Conservation (phyloP, 1,140 invertebrate genomes). For the Ylistrum balloti region DNA sequence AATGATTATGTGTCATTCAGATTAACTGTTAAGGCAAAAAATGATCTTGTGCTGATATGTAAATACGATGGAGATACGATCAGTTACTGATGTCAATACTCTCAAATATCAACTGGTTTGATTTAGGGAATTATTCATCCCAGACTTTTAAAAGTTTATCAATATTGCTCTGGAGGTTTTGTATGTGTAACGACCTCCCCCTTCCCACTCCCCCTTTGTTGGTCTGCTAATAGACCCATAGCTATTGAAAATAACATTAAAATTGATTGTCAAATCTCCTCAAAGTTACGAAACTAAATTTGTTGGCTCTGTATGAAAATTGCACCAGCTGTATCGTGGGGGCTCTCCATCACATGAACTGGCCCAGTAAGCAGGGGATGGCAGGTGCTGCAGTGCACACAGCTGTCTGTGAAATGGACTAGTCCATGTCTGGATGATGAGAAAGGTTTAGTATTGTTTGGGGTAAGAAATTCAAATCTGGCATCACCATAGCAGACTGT, state of each 20-base stretch:
- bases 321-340: background rate
- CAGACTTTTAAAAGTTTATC: background rate
- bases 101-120: slow-evolving; percentile 30
- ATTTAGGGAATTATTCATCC: background rate
- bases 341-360: background rate
- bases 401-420: slow-evolving; percentile 17
- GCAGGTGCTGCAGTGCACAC: slow-evolving; percentile 22
- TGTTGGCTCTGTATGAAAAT: slow-evolving; percentile 19
- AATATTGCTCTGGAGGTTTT: background rate
- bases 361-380: background rate
- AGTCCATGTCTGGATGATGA: slow-evolving; percentile 24
- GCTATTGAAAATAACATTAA: slow-evolving; percentile 22
- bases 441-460: slow-evolving; percentile 27
- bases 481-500: background rate
- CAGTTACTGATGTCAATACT: background rate
- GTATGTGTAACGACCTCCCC: background rate
- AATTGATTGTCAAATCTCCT: slow-evolving; percentile 11
- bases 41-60: background rate
- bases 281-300: slow-evolving; percentile 26
- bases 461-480: slow-evolving; percentile 38
- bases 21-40: background rate
- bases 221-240: background rate
- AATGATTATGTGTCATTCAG: background rate
- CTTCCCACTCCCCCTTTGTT: too few relatives aligned
- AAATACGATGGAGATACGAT: slow-evolving; percentile 10